phyloP scores from a whole-genome alignment of 2,888 invertebrate species.

The Smittia sp. region DNA sequence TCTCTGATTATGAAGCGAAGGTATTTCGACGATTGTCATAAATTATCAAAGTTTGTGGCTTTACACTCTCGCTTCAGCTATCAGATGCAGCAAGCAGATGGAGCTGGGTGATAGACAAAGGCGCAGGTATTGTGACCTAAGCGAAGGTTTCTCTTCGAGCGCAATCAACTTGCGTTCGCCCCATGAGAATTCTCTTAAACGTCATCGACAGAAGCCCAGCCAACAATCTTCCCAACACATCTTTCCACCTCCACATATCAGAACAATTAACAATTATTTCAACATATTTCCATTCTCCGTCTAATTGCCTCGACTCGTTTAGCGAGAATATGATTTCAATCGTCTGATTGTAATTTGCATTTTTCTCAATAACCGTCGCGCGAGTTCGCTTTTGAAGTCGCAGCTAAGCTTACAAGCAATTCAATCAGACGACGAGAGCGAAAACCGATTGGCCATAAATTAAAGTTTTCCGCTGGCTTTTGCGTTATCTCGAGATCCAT shows the following conservation, averaged over 20 bases:
- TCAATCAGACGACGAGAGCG: neutral
- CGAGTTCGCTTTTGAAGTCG: neutral
- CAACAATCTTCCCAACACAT: neutral
- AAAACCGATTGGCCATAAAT: neutral
- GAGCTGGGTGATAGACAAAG: neutral
- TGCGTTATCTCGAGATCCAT: neutral
- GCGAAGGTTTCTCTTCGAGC: neutral
- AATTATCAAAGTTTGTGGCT: slow-evolving; percentile 28
- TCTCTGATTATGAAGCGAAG: neutral
- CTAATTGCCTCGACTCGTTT: neutral
- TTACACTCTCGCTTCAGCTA: neutral
- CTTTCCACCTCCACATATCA: neutral
- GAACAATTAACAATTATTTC: neutral
- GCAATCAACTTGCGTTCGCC: slow-evolving; percentile 1
- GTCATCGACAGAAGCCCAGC: neutral
- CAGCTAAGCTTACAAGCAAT: slow-evolving; percentile 6
- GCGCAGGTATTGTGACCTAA: neutral
- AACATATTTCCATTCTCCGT: neutral
- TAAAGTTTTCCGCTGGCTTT: neutral
- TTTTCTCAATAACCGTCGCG: neutral
- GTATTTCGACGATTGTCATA: slow-evolving; percentile 22
- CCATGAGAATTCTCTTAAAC: neutral
- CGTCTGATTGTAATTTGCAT: slow-evolving; percentile 7
- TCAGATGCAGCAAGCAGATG: slow-evolving; percentile 2
- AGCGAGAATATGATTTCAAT: slow-evolving; percentile 1